A percentile compares a stretch with the other conserved stretches of the same genome.
phyloP scores from a whole-genome alignment of 2,888 invertebrate genomes.

The Ornithoptera priamus region DNA sequence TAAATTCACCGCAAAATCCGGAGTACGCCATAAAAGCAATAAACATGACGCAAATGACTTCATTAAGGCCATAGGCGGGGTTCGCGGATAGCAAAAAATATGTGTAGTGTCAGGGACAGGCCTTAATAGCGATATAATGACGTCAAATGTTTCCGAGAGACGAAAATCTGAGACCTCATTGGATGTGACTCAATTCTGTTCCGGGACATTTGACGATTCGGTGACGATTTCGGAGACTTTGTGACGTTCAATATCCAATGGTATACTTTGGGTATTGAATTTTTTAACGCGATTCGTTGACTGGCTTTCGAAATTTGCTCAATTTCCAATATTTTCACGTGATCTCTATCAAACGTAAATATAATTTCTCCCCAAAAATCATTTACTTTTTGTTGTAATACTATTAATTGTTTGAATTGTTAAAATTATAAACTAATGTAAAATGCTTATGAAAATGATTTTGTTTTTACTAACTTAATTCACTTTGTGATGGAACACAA shows the following conservation, averaged over 20 bases:
- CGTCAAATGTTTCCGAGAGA: slow-evolving; percentile 64
- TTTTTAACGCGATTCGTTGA: background rate
- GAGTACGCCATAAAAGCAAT: slow-evolving; percentile 74
- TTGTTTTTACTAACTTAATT: background rate
- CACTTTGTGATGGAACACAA: background rate
- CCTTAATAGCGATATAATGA: slow-evolving; percentile 77
- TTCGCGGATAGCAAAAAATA: slow-evolving; percentile 70
- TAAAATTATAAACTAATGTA: background rate
- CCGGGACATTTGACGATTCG: slow-evolving; percentile 43
- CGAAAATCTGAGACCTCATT: slow-evolving; percentile 66
- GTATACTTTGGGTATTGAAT: background rate
- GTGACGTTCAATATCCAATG: background rate
- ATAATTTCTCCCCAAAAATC: too few relatives aligned
- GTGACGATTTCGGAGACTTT: slow-evolving; percentile 17
- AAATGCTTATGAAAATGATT: background rate
- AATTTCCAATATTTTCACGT: too few relatives aligned
- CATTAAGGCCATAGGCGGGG: slow-evolving; percentile 72
- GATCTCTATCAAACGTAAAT: too few relatives aligned
- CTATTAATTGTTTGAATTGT: background rate
- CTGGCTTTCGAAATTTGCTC: too few relatives aligned
- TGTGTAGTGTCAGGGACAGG: slow-evolving; percentile 54
- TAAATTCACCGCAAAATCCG: slow-evolving; percentile 74
- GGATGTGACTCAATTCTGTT: slow-evolving; percentile 56
- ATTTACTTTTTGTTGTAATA: too few relatives aligned
- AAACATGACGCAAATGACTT: slow-evolving; percentile 77